Percentiles rank a stretch among this genome's conserved stretches.
These are phyloP conservation scores for Heliconius hewitsoni DNA, from an alignment of 1,140 invertebrate species.

Conservation along the genomic window DNA sequence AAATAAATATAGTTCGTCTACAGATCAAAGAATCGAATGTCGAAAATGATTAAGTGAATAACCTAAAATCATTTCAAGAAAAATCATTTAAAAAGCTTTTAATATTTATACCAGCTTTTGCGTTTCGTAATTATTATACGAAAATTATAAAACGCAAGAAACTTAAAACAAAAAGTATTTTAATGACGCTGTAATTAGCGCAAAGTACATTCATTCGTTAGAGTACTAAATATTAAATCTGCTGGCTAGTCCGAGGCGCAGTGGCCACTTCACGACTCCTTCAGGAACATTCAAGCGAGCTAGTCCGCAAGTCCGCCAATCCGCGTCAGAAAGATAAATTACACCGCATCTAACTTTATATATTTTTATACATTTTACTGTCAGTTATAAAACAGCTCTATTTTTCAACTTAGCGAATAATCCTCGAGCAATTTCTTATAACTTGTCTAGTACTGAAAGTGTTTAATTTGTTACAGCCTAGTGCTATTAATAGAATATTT, in stretches of 20 bases:
- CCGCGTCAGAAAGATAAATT: constrained; percentile 3
- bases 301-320: not conserved
- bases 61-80: no score
- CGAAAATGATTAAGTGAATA: not conserved
- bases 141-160: not conserved
- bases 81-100: not conserved
- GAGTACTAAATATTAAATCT: not conserved
- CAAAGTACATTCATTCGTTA: not conserved
- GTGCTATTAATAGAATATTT: not conserved
- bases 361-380: constrained; percentile 1
- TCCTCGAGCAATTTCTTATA: not conserved
- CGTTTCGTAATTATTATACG: not conserved
- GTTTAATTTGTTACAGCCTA: constrained; percentile 7
- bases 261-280: constrained; percentile 11
- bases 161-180: not conserved
- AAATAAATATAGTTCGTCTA: not conserved
- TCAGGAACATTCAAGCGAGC: constrained; percentile 9
- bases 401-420: not conserved
- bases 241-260: not conserved
- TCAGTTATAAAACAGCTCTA: constrained; percentile 1
- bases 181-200: not conserved
- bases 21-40: not conserved
- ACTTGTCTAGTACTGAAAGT: not conserved
- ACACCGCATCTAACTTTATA: constrained; percentile 1
- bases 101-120: not conserved